Conservation (phyloP, 2,113 vertebrate species). For the Progne subis region DNA sequence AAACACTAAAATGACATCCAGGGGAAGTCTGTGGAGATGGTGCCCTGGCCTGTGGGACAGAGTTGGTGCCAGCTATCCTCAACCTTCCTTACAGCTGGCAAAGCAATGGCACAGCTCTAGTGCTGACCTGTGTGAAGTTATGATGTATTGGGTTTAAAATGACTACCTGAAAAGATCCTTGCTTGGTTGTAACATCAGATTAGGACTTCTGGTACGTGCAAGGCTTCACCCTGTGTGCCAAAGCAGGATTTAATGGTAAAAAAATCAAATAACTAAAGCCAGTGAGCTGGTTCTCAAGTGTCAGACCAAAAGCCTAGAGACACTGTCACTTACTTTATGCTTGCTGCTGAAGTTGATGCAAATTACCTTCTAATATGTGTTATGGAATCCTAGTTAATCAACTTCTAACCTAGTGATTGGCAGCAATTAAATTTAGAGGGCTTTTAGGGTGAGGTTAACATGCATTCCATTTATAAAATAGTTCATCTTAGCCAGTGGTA, state of each 20-base stretch:
- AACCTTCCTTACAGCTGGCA: neutral
- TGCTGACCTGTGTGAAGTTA: too few relatives aligned
- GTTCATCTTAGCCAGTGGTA: neutral
- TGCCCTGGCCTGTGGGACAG: neutral
- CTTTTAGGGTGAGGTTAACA: neutral
- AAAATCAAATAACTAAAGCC: neutral
- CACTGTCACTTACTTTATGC: neutral
- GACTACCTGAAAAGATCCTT: neutral
- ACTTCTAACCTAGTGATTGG: neutral
- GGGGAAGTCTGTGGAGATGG: neutral
- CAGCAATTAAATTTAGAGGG: neutral
- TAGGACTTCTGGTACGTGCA: neutral
- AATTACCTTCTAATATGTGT: neutral
- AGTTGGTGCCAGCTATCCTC: neutral
- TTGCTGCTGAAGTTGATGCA: neutral
- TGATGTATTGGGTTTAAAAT: neutral
- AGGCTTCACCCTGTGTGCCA: accelerated
- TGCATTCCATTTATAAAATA: neutral
- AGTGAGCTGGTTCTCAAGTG: neutral
- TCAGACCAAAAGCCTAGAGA: neutral
- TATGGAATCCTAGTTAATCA: neutral
- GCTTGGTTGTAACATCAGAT: neutral
- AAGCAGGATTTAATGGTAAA: neutral
- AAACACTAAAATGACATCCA: neutral
- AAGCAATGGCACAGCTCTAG: neutral